Percentiles rank a stretch among this genome's conserved stretches.
phyloP scores from a whole-genome alignment of 2,888 invertebrate species.

The Caenorhabditis panamensis region DNA sequence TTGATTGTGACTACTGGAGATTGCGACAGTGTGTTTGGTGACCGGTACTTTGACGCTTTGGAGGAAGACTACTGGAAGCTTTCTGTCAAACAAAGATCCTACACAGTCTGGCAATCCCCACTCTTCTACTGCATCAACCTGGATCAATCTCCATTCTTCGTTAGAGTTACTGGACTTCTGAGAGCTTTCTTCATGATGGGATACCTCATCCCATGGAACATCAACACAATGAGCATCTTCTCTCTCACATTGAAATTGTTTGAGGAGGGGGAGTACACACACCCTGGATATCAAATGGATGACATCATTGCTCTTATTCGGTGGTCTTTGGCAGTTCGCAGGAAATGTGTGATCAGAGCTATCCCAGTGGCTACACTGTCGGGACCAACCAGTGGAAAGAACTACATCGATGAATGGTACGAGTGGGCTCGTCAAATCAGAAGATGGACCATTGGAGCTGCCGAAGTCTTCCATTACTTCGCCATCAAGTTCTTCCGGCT shows the following conservation, averaged over 20 bases:
- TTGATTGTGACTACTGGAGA: conserved; percentile 78
- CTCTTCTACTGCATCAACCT: conserved; percentile 78
- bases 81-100: conserved; percentile 63
- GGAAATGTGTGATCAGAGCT: conserved; percentile 72
- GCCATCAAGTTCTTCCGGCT: conserved; percentile 75
- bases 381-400: conserved; percentile 72
- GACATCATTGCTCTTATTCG: conserved; percentile 77
- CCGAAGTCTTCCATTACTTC: conserved; percentile 79
- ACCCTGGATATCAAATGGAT: conserved; percentile 77
- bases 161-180: conserved; percentile 75
- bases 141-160: conserved; percentile 78
- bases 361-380: conserved; percentile 76
- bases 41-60: conserved; percentile 76
- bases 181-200: conserved; percentile 79
- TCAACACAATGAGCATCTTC: conserved; percentile 79
- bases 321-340: conserved; percentile 76
- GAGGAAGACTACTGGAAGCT: conserved; percentile 78
- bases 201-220: conserved; percentile 77
- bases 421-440: conserved; percentile 79
- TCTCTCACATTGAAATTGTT: conserved; percentile 73
- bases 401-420: conserved; percentile 75
- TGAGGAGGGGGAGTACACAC: conserved; percentile 76
- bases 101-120: conserved; percentile 78
- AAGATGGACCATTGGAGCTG: conserved; percentile 79
- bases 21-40: conserved; percentile 77